phyloP scores from a whole-genome alignment of 2,888 invertebrate genomes.

The Ochlodes sylvanus region DNA sequence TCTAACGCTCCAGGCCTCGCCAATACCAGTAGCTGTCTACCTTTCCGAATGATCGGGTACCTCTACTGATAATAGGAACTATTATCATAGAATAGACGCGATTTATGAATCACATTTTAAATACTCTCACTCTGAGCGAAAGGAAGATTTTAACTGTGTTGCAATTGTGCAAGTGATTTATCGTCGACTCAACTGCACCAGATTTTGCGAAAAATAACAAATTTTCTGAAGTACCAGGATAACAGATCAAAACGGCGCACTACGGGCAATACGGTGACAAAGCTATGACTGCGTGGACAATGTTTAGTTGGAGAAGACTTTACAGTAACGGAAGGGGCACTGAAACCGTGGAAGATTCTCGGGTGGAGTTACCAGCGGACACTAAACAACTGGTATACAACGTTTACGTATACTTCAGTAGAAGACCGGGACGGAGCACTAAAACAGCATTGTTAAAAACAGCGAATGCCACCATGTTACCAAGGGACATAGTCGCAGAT shows the following conservation, averaged over 20 bases:
- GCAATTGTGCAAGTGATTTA: background rate
- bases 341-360: constrained; percentile 65
- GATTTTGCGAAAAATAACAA: background rate
- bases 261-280: constrained; percentile 82
- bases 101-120: constrained; percentile 7
- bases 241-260: constrained; percentile 71
- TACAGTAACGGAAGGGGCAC: constrained; percentile 64
- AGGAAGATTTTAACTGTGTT: background rate
- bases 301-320: constrained; percentile 80
- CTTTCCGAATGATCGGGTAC: constrained; percentile 67
- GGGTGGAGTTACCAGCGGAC: constrained; percentile 73
- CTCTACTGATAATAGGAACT: constrained; percentile 38
- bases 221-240: background rate
- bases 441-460: constrained; percentile 74
- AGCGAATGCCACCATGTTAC: constrained; percentile 77
- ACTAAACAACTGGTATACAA: constrained; percentile 79
- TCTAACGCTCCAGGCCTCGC: constrained; percentile 56
- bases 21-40: constrained; percentile 64
- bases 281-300: constrained; percentile 83
- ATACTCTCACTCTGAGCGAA: background rate
- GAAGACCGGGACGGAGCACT: constrained; percentile 72
- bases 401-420: constrained; percentile 76
- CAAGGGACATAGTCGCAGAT: constrained; percentile 76
- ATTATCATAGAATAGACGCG: constrained; percentile 15
- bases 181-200: background rate